phyloP scores from a whole-genome alignment of 2,113 vertebrate species.

The Propithecus coquereli region DNA sequence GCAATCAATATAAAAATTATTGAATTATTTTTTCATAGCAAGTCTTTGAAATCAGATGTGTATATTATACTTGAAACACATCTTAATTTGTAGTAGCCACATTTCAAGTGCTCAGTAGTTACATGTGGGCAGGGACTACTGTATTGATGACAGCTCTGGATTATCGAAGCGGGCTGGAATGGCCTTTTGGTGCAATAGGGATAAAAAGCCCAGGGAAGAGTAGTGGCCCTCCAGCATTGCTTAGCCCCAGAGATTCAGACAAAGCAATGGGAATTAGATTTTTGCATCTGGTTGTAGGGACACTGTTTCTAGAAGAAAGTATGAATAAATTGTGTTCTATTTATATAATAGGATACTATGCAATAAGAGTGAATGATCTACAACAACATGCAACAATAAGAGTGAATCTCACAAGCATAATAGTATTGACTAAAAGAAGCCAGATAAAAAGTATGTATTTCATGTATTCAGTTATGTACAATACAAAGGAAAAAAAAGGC shows the following conservation, averaged over 20 bases:
- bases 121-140: neutral
- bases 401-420: neutral
- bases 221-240: neutral
- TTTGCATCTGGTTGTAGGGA: neutral
- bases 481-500: neutral
- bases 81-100: neutral
- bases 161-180: neutral
- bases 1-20: neutral
- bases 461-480: neutral
- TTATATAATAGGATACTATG: neutral
- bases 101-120: neutral
- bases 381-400: neutral
- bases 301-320: neutral
- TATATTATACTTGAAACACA: neutral
- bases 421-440: neutral
- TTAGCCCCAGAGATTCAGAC: neutral
- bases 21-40: neutral
- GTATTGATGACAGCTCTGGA: neutral
- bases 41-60: neutral
- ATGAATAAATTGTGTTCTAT: neutral
- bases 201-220: neutral
- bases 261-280: neutral
- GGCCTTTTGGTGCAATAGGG: neutral
- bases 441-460: neutral
- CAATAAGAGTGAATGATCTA: neutral